Percentiles rank a stretch among this genome's conserved stretches.
Evolutionary conservation across 92 coral and sea anemone species (phyloP).

Genomic region (Nematostella vectensis): DNA sequence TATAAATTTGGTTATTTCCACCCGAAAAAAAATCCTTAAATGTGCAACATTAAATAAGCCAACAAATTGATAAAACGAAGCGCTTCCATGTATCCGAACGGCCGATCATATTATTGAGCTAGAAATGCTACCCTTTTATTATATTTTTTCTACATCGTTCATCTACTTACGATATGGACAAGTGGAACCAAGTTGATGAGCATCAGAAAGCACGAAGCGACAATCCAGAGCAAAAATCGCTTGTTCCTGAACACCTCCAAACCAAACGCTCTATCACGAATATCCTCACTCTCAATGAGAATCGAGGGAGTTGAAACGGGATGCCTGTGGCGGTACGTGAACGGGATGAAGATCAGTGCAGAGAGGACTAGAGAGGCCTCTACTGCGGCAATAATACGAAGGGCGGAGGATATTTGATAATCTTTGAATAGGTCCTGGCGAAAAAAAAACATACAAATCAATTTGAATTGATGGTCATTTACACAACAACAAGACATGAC

Average conservation of each 20-base stretch:
- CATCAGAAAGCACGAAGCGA: constrained; percentile 20
- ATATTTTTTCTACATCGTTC: too few species aligned
- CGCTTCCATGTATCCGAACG: too few species aligned
- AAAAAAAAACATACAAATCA: too few species aligned
- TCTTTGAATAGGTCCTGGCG: background rate
- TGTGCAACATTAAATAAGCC: too few species aligned
- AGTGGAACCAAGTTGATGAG: constrained; percentile 32
- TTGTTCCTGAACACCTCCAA: constrained; percentile 21
- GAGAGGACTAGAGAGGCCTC: background rate
- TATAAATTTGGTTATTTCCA: too few species aligned
- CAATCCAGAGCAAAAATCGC: constrained; percentile 22
- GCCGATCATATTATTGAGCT: too few species aligned
- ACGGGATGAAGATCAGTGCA: background rate
- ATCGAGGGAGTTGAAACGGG: background rate
- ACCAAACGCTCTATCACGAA: constrained; percentile 8
- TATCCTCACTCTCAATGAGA: background rate
- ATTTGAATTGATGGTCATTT: too few species aligned
- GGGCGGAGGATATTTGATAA: background rate
- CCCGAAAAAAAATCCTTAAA: too few species aligned
- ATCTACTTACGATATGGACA: constrained; percentile 29
- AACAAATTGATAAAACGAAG: too few species aligned
- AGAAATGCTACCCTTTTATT: too few species aligned
- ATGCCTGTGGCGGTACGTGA: background rate
- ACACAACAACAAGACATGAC: too few species aligned
- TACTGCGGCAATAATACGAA: background rate